A percentile compares a stretch with the other conserved stretches of the same genome.
These are phyloP conservation scores for Sphyrna mokarran DNA, from an alignment of 2,113 vertebrate genomes.

Conservation along the genomic window DNA sequence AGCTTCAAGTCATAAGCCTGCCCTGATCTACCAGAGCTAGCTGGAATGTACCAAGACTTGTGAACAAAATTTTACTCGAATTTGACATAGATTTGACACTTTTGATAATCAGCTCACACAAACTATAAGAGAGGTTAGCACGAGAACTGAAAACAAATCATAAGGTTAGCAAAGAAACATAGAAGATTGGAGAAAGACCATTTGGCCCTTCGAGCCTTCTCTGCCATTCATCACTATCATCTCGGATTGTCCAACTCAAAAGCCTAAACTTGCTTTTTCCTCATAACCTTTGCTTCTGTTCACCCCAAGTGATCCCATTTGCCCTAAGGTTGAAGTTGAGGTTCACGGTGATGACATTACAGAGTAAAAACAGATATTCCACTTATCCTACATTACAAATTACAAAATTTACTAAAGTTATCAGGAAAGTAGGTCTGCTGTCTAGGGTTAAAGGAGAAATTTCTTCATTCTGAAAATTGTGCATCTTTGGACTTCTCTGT, in stretches of 20 bases:
- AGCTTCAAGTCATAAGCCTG: not conserved
- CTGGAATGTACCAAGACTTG: not conserved
- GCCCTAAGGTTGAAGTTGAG: too few species aligned
- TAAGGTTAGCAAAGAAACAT: not conserved
- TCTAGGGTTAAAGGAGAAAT: not conserved
- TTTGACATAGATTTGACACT: not conserved
- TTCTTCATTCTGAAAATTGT: not conserved
- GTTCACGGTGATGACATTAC: conserved; percentile 38
- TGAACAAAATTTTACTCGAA: not conserved
- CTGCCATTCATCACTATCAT: too few species aligned
- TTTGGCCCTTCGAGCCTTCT: too few species aligned
- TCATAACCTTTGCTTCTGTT: too few species aligned
- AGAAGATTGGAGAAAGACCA: too few species aligned
- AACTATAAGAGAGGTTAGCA: not conserved
- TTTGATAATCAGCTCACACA: not conserved
- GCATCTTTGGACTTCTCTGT: not conserved
- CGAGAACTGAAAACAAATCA: not conserved
- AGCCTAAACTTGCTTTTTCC: too few species aligned
- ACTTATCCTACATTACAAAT: not conserved
- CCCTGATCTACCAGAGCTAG: not conserved
- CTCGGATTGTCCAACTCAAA: too few species aligned
- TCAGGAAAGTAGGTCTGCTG: not conserved
- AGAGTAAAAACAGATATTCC: not conserved
- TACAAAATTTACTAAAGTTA: not conserved
- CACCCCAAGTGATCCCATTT: too few species aligned